Conservation (phyloP, 2,888 invertebrate species). For the Yponomeuta malinellus region DNA sequence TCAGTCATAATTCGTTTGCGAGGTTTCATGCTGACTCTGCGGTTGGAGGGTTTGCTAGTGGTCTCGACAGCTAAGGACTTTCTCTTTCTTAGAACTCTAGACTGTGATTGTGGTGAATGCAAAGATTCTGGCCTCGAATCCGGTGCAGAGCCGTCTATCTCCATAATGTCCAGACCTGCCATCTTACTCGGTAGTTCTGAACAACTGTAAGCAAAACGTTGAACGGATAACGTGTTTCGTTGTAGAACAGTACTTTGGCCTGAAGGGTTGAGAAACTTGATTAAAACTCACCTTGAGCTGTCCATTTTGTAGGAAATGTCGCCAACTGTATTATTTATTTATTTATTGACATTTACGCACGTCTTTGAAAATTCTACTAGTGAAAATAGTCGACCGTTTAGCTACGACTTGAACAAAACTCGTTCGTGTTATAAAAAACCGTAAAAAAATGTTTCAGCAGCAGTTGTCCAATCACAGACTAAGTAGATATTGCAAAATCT, state of each 20-base stretch:
- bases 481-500: no score
- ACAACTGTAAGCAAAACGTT: conserved; percentile 28
- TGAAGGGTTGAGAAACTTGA: not conserved
- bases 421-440: no score
- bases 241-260: conserved; percentile 17
- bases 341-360: not conserved
- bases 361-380: not conserved
- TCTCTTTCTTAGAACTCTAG: conserved; percentile 57
- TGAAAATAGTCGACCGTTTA: not conserved
- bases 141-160: conserved; percentile 37
- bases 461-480: no score
- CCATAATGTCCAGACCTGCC: conserved; percentile 68
- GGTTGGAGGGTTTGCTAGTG: conserved; percentile 52
- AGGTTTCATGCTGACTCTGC: conserved; percentile 67
- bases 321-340: not conserved
- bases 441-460: no score
- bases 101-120: conserved; percentile 33
- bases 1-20: conserved; percentile 54
- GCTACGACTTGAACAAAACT: no score
- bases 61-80: conserved; percentile 48
- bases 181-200: conserved; percentile 59
- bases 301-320: not conserved
- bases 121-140: conserved; percentile 27
- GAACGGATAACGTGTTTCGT: conserved; percentile 31
- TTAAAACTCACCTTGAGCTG: not conserved